Evolutionary conservation across 2,888 invertebrate species (phyloP).

Genomic region (Drosophila mimica): DNA sequence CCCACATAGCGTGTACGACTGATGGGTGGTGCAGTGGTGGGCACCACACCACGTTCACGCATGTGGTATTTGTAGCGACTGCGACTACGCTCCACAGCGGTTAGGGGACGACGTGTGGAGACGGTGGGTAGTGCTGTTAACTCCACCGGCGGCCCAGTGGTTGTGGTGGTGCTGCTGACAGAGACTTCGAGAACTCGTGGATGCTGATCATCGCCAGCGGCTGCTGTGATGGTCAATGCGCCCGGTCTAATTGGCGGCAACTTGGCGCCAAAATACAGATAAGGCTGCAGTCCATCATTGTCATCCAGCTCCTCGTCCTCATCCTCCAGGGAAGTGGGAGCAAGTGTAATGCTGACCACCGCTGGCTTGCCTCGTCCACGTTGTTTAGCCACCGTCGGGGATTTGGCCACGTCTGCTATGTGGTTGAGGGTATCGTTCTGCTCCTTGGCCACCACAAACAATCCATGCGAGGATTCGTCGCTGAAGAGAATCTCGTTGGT

Average conservation of each 20-base stretch:
- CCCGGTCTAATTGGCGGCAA: slow-evolving; percentile 85
- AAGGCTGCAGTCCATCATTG: slow-evolving; percentile 88
- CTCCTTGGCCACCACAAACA: slow-evolving; percentile 84
- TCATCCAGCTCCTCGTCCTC: slow-evolving; percentile 57
- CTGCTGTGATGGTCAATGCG: slow-evolving; percentile 84
- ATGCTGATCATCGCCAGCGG: slow-evolving; percentile 84
- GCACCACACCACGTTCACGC: slow-evolving; percentile 63
- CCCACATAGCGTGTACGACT: slow-evolving; percentile 68
- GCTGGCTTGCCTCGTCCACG: slow-evolving; percentile 69
- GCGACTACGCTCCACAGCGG: slow-evolving; percentile 76
- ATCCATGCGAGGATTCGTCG: slow-evolving; percentile 85
- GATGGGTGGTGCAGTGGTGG: slow-evolving; percentile 35
- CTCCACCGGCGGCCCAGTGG: slow-evolving; percentile 40
- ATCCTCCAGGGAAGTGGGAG: slow-evolving; percentile 53
- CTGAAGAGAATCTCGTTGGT: slow-evolving; percentile 85
- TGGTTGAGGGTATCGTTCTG: slow-evolving; percentile 84
- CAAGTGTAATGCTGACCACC: slow-evolving; percentile 41
- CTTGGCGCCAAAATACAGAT: slow-evolving; percentile 90
- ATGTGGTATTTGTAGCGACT: slow-evolving; percentile 79
- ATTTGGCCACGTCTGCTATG: slow-evolving; percentile 76
- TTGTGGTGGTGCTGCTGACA: slow-evolving; percentile 75
- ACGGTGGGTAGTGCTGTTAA: slow-evolving; percentile 51
- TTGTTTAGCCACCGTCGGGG: slow-evolving; percentile 48
- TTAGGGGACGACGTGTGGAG: slow-evolving; percentile 68
- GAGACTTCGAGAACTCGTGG: slow-evolving; percentile 87